Percentiles rank a stretch among this genome's conserved stretches.
phyloP scores from a whole-genome alignment of 2,113 vertebrate species.

The Callipepla californica region DNA sequence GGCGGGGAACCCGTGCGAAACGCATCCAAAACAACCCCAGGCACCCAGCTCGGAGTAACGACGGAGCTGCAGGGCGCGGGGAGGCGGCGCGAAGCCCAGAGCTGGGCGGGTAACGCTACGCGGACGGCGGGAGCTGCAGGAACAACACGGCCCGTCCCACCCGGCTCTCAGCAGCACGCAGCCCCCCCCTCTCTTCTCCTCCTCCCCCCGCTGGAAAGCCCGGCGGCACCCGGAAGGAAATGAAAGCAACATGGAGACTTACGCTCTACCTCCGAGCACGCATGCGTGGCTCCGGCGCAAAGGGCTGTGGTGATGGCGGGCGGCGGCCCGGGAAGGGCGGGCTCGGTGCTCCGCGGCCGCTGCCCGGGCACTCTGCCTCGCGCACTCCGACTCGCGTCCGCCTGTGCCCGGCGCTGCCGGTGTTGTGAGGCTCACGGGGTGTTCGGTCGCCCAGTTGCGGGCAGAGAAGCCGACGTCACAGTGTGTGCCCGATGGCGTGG shows the following conservation, averaged over 20 bases:
- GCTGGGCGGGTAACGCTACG: background rate
- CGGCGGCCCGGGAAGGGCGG: rapidly evolving
- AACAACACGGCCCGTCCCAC: rapidly evolving
- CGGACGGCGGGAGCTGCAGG: rapidly evolving
- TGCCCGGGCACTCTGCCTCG: too few species aligned
- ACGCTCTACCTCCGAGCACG: background rate
- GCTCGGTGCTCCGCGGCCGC: rapidly evolving
- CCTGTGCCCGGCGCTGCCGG: rapidly evolving
- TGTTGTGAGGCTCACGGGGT: rapidly evolving
- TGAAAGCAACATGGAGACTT: constrained; percentile 27
- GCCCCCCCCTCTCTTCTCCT: rapidly evolving
- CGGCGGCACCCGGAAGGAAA: rapidly evolving
- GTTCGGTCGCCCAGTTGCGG: rapidly evolving
- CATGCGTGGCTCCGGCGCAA: background rate
- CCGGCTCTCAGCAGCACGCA: rapidly evolving
- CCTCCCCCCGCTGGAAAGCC: rapidly evolving
- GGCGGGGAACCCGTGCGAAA: rapidly evolving
- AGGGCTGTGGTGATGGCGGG: rapidly evolving
- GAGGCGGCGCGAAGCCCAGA: rapidly evolving
- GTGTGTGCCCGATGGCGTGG: rapidly evolving
- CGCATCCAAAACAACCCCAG: rapidly evolving
- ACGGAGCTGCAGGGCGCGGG: rapidly evolving
- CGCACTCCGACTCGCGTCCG: too few species aligned
- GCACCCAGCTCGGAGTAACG: rapidly evolving
- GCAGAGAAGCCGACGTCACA: rapidly evolving